Evolutionary conservation across 2,113 vertebrate species (phyloP).

Genomic region (Chlamydotis undulata): DNA sequence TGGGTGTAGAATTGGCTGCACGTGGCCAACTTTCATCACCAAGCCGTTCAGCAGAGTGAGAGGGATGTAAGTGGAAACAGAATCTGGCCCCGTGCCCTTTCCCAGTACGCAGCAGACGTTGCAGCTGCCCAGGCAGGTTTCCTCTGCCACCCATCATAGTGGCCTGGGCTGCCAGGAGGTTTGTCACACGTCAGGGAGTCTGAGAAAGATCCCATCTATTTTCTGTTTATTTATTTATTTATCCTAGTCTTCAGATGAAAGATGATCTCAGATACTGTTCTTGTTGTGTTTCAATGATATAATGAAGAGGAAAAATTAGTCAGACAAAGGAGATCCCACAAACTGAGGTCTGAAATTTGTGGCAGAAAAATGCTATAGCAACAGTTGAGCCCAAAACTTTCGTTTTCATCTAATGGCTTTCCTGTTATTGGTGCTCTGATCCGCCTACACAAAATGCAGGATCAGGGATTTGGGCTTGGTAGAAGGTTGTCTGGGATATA

Average conservation of each 20-base stretch:
- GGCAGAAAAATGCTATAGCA: not conserved
- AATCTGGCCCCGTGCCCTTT: not conserved
- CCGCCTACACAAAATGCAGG: not conserved
- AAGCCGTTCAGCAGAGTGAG: not conserved
- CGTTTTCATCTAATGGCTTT: not conserved
- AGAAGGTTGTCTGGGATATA: not conserved
- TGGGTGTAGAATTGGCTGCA: not conserved
- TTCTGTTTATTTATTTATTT: not conserved
- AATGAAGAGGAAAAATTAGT: not conserved
- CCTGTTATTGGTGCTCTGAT: slow-evolving; percentile 1
- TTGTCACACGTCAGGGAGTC: fast-evolving
- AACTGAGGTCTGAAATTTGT: not conserved
- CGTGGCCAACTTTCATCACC: not conserved
- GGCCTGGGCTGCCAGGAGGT: not conserved
- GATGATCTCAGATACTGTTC: not conserved
- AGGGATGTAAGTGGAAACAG: not conserved
- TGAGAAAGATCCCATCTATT: not conserved
- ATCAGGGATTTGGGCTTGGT: slow-evolving; percentile 18
- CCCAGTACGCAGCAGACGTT: not conserved
- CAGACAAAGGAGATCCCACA: not conserved
- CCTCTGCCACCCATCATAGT: fast-evolving
- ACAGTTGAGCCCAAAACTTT: not conserved
- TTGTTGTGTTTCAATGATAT: not conserved
- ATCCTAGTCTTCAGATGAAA: not conserved
- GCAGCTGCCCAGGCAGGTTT: not conserved